A percentile compares a stretch with the other conserved stretches of the same genome.
phyloP scores from a whole-genome alignment of 2,797 vertebrate genomes.

The Borostomias antarcticus region DNA sequence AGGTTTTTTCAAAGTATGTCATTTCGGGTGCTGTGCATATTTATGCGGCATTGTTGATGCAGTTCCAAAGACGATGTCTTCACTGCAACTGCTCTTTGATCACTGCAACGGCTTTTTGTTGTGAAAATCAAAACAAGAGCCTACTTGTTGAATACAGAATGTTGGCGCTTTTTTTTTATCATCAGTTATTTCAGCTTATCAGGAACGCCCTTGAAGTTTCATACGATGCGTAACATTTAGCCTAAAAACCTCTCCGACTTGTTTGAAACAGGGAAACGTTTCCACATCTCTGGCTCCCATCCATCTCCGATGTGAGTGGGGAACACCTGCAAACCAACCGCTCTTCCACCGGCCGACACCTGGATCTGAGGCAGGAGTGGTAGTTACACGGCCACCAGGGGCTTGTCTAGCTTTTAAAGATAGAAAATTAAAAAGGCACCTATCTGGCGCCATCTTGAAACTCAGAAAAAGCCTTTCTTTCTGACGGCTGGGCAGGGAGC shows the following conservation, averaged over 20 bases:
- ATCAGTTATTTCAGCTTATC: no score
- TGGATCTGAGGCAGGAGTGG: slow-evolving; percentile 37
- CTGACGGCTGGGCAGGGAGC: background rate
- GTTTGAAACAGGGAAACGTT: background rate
- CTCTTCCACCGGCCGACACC: slow-evolving; percentile 33
- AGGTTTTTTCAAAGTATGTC: background rate
- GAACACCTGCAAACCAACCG: slow-evolving; percentile 36
- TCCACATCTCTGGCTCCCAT: slow-evolving; percentile 18
- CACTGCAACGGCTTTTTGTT: no score
- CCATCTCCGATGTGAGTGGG: slow-evolving; percentile 29
- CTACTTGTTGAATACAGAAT: no score
- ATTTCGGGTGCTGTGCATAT: no score
- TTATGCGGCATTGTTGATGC: no score
- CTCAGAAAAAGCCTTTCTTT: slow-evolving; percentile 2
- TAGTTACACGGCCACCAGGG: slow-evolving; percentile 28
- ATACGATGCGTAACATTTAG: no score
- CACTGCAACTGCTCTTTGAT: no score
- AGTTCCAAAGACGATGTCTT: no score
- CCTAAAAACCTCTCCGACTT: background rate
- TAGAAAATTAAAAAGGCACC: slow-evolving; percentile 17
- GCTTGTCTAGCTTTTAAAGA: slow-evolving; percentile 19
- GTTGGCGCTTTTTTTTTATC: no score
- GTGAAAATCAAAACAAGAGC: no score
- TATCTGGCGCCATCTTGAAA: slow-evolving; percentile 1
- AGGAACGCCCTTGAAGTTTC: no score